Base-by-base conservation (phyloP, 2,113 vertebrate genomes). In the Mola mola region DNA sequence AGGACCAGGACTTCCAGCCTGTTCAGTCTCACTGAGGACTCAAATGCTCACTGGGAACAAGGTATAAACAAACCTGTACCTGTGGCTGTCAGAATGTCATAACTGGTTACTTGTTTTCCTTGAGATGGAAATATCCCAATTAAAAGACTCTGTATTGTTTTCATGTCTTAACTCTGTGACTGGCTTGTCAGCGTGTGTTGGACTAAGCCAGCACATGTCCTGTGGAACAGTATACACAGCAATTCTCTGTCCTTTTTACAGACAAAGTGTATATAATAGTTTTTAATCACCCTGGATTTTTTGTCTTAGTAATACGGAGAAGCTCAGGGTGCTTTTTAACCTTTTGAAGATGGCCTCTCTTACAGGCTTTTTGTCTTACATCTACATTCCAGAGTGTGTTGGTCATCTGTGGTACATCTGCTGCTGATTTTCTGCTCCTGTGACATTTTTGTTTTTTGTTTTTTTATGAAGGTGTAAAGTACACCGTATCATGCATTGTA, bases 1-100 rank as follows among this genome's bases (percentile, higher is more conserved):
- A 88, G 55, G 75, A 89, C 58, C 87, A 92, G 5, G 6, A 84
- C 49, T 15, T 62, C 19, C 64, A 75, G 10, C 46, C 75, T 15
- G n/a, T 75, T 11, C 37, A 55, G 37, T 20, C 67, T 12, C 66
- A 73, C 19, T 66, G 50, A 78, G 19, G 17, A 33, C 20, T 17
- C 1, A 40, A 19, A 1, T 24, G 22, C 43, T 56, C 17, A 40
- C 40, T 50, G 7, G 25, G 20, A 31, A 55, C 33, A 44, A 10
- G 33, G 48, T 28, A 8, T 42, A 4, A 4, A 21, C 2, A 6
- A 22, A 22, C 6, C 15, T 3, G 16, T 3, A 16, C 42, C 41
- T 11, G 24, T 24, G 22, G 22, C 17, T 25, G 24, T 58, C 6
- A 2, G 8, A 13, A 10, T 0, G 0, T 3, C 2, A 36, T 12